Conservation (phyloP, 2,888 invertebrate species). For the Poecilus cupreus region DNA sequence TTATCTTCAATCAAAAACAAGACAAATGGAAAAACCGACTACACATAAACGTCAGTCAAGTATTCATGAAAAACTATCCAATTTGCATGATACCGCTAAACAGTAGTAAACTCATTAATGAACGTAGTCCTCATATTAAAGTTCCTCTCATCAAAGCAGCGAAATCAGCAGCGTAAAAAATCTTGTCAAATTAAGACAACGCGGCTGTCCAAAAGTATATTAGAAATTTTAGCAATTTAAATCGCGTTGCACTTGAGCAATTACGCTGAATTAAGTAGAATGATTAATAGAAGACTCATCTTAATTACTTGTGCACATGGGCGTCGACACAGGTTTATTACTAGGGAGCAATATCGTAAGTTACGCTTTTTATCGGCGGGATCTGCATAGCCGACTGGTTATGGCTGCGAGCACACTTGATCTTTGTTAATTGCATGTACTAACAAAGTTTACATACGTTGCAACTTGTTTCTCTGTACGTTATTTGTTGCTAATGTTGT, state of each 20-base stretch:
- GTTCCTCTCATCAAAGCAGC: background rate
- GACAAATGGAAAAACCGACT: conserved; percentile 17
- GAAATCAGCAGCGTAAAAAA: conserved; percentile 15
- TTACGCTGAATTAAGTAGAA: conserved; percentile 42
- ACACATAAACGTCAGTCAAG: conserved; percentile 21
- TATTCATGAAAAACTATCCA: conserved; percentile 18
- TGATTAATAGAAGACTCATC: conserved; percentile 50
- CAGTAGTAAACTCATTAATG: conserved; percentile 38
- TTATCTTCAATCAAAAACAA: conserved; percentile 34
- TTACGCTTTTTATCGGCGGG: conserved; percentile 23
- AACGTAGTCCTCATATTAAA: background rate
- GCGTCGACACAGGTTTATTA: conserved; percentile 31
- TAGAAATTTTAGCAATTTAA: conserved; percentile 55
- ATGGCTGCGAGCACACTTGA: conserved; percentile 8
- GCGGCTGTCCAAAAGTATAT: conserved; percentile 32
- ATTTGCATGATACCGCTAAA: conserved; percentile 33
- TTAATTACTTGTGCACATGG: conserved; percentile 40
- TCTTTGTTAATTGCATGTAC: conserved; percentile 27
- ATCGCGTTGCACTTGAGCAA: conserved; percentile 39
- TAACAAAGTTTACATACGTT: conserved; percentile 11
- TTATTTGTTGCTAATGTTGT: conserved; percentile 19
- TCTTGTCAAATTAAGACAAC: conserved; percentile 50
- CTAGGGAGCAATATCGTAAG: conserved; percentile 39
- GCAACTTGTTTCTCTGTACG: conserved; percentile 10
- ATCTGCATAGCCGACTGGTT: conserved; percentile 28